A percentile compares a stretch with the other conserved stretches of the same genome.
Evolutionary conservation across 2,797 vertebrate genomes (phyloP).

Genomic region (Lemur catta): DNA sequence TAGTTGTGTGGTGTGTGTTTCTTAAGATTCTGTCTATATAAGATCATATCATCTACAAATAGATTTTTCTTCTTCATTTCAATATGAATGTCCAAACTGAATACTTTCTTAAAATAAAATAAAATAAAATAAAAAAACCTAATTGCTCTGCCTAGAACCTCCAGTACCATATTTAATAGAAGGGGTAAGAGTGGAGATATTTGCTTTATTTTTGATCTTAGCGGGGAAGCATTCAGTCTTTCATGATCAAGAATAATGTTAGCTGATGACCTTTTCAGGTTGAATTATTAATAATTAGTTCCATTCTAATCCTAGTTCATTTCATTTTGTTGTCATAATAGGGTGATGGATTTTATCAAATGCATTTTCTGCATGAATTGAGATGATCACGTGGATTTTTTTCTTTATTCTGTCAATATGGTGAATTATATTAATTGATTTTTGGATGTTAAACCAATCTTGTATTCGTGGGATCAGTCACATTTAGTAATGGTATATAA

Average conservation of each 20-base stretch:
- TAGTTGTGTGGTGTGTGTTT: not conserved
- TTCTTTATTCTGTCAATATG: too few relatives aligned
- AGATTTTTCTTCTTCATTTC: not conserved
- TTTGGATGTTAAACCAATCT: not conserved
- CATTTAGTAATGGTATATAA: not conserved
- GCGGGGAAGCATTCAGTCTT: too few relatives aligned
- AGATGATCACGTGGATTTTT: too few relatives aligned
- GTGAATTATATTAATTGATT: too few relatives aligned
- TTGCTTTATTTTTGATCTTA: too few relatives aligned
- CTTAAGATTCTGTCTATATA: not conserved
- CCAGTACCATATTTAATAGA: not conserved
- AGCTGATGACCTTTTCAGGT: not conserved
- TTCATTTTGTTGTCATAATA: not conserved
- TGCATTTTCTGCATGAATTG: too few relatives aligned
- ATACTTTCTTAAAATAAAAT: not conserved
- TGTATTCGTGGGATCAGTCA: not conserved
- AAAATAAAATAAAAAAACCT: too few relatives aligned
- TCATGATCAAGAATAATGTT: too few relatives aligned
- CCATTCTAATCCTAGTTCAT: not conserved
- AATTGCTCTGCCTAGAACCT: not conserved
- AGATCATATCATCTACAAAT: not conserved
- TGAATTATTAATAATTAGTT: not conserved
- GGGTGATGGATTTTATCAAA: too few relatives aligned
- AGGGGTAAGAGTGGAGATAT: too few relatives aligned
- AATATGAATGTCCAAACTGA: not conserved